Conservation (phyloP, 2,888 invertebrate genomes). For the Drosophila pseudotakahashii region DNA sequence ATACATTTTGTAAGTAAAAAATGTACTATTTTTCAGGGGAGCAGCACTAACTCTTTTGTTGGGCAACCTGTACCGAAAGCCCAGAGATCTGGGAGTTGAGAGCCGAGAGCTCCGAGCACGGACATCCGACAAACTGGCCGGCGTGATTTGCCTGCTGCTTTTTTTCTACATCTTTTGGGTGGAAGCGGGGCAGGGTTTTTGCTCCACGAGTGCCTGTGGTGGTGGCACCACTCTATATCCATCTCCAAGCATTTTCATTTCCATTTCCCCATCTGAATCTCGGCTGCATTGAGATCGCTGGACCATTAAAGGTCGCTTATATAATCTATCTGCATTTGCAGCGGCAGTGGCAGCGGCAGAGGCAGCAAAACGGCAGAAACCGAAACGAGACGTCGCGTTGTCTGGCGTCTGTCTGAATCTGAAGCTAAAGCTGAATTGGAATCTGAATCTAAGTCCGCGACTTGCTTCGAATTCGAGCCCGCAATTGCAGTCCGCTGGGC, state of each 20-base stretch:
- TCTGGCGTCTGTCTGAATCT: slow-evolving; percentile 43
- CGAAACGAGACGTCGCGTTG: slow-evolving; percentile 54
- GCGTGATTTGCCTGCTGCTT: slow-evolving; percentile 29
- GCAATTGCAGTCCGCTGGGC: slow-evolving; percentile 34
- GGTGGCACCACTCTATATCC: slow-evolving; percentile 1
- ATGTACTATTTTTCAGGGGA: too few relatives aligned
- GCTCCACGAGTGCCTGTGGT: slow-evolving; percentile 10
- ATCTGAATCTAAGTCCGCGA: slow-evolving; percentile 17
- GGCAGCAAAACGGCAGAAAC: slow-evolving; percentile 36
- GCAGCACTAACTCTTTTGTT: slow-evolving; percentile 38
- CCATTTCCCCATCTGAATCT: slow-evolving; percentile 14
- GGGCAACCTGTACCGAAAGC: slow-evolving; percentile 53
- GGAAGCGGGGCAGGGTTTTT: slow-evolving; percentile 44
- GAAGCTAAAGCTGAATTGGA: slow-evolving; percentile 14
- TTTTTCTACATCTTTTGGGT: slow-evolving; percentile 45
- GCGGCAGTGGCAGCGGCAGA: background rate
- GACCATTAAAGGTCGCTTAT: slow-evolving; percentile 83
- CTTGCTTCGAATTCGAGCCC: slow-evolving; percentile 33
- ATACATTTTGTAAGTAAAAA: too few relatives aligned
- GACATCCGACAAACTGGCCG: slow-evolving; percentile 53
- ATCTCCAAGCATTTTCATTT: slow-evolving; percentile 14
- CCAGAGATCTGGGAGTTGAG: background rate
- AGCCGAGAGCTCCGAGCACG: slow-evolving; percentile 34
- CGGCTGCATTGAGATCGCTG: slow-evolving; percentile 73
- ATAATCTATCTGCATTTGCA: slow-evolving; percentile 67